Conservation (phyloP, 2,113 vertebrate species). For the Rhea pennata region DNA sequence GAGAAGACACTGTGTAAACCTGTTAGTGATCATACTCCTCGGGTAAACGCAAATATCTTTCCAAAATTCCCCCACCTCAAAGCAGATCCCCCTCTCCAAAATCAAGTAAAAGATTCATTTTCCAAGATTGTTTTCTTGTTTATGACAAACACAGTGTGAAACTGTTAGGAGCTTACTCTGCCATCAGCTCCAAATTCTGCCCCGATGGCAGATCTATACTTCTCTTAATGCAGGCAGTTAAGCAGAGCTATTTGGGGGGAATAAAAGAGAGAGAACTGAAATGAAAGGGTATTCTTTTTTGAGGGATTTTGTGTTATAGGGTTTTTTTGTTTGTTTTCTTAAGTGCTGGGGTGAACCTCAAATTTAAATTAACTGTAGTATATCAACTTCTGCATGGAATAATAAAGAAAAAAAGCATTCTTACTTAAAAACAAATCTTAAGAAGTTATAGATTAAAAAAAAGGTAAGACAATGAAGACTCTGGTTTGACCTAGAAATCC, state of each 20-base stretch:
- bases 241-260: neutral
- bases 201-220: neutral
- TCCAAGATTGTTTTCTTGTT: neutral
- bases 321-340: neutral
- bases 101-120: neutral
- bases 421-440: neutral
- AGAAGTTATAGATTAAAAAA: neutral
- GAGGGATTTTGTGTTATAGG: neutral
- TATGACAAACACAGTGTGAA: neutral
- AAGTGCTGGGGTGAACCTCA: neutral
- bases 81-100: neutral
- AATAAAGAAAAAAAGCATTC: neutral
- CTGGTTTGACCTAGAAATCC: neutral
- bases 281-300: too few species aligned
- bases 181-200: neutral
- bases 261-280: too few species aligned
- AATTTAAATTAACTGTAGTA: neutral
- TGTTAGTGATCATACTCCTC: neutral
- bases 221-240: neutral
- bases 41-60: neutral
- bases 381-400: neutral
- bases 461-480: neutral
- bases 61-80: neutral
- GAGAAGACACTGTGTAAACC: neutral
- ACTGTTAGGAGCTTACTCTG: neutral